These are phyloP conservation scores for Eupithecia tripunctaria DNA, from an alignment of 2,888 invertebrate species.

Conservation along the genomic window DNA sequence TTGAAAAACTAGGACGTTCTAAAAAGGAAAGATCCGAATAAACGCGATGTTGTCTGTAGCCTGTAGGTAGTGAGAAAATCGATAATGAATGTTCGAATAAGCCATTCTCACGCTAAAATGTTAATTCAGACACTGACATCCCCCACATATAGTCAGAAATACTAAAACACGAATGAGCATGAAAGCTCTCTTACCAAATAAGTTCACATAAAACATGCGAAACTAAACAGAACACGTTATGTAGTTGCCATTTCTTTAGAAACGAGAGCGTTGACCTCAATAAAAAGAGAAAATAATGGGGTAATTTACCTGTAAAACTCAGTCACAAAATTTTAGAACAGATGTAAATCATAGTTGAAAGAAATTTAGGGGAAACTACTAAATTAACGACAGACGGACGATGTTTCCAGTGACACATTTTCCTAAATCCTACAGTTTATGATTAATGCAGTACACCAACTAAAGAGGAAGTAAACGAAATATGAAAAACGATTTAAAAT, in stretches of 20 bases:
- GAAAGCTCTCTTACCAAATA: conserved; percentile 32
- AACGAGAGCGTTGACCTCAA: conserved; percentile 53
- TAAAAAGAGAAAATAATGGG: conserved; percentile 46
- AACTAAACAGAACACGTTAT: conserved; percentile 36
- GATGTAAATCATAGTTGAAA: conserved; percentile 45
- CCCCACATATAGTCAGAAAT: conserved; percentile 35
- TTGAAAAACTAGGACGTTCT: conserved; percentile 54
- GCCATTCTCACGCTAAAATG: conserved; percentile 60
- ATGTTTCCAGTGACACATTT: conserved; percentile 34
- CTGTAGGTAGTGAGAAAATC: conserved; percentile 52
- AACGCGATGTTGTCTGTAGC: conserved; percentile 46
- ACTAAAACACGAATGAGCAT: conserved; percentile 28
- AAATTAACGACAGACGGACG: conserved; percentile 36
- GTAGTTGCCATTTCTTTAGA: conserved; percentile 43
- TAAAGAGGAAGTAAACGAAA: neutral
- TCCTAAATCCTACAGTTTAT: conserved; percentile 13
- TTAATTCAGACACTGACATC: conserved; percentile 47
- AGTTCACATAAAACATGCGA: conserved; percentile 46
- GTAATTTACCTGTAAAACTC: conserved; percentile 51
- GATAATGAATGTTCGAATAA: conserved; percentile 59
- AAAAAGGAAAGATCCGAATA: conserved; percentile 47
- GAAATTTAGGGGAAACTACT: conserved; percentile 40
- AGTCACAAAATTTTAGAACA: conserved; percentile 49
- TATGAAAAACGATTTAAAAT: neutral
- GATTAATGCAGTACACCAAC: neutral